phyloP scores from a whole-genome alignment of 2,113 vertebrate species.

The Dolichallabes microphthalmus region DNA sequence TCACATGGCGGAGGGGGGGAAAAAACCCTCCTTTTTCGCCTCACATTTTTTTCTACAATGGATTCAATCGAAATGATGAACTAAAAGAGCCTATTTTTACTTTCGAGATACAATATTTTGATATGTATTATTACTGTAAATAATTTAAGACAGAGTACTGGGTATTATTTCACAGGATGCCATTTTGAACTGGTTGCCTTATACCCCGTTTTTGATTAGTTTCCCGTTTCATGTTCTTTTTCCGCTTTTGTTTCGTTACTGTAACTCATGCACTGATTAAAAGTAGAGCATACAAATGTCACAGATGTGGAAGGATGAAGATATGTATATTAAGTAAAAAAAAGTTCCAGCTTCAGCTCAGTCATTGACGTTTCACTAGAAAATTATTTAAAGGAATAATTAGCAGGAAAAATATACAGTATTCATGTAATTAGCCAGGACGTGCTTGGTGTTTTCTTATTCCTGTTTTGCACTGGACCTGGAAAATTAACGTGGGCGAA shows the following conservation, averaged over 20 bases:
- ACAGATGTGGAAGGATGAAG: background rate
- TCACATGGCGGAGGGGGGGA: background rate
- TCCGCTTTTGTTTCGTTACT: slow-evolving; percentile 39
- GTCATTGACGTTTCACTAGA: background rate
- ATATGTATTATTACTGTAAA: slow-evolving; percentile 61
- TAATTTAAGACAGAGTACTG: slow-evolving; percentile 49
- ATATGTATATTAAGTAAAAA: background rate
- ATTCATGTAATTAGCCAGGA: background rate
- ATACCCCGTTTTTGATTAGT: slow-evolving; percentile 43
- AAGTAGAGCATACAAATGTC: slow-evolving; percentile 1
- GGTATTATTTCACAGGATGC: slow-evolving; percentile 50
- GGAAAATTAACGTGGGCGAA: background rate
- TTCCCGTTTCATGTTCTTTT: slow-evolving; percentile 29
- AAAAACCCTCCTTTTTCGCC: background rate
- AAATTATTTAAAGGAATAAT: background rate
- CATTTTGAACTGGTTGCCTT: slow-evolving; percentile 68
- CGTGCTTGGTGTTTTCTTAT: background rate
- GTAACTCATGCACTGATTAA: slow-evolving; percentile 54
- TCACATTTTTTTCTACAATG: slow-evolving; percentile 49
- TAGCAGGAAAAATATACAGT: background rate
- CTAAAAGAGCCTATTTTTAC: slow-evolving; percentile 65
- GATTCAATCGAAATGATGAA: slow-evolving; percentile 48
- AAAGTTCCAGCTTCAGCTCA: background rate
- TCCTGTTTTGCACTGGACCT: background rate
- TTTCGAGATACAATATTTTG: slow-evolving; percentile 71